Evolutionary conservation across 92 coral and sea anemone genomes (phyloP).

Genomic region (Heteractis magnifica): DNA sequence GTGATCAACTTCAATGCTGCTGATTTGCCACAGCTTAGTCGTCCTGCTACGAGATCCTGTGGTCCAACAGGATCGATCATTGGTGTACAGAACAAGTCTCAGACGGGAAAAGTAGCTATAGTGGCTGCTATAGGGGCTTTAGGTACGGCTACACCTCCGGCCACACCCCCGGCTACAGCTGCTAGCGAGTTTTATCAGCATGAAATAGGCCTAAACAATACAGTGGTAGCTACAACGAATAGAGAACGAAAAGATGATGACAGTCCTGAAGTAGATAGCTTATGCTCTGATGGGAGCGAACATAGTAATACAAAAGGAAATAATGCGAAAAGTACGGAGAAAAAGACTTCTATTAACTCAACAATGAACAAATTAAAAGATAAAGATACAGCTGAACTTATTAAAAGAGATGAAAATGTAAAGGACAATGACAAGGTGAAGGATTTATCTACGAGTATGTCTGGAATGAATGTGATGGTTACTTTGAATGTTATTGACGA

Average conservation of each 20-base stretch:
- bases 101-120: conserved; percentile 51
- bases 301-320: not conserved
- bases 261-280: conserved; percentile 16
- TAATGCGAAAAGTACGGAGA: conserved; percentile 7
- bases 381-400: not conserved
- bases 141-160: not conserved
- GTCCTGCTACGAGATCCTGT: conserved; percentile 57
- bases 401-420: not conserved
- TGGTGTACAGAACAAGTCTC: conserved; percentile 48
- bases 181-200: conserved; percentile 17
- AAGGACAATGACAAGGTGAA: not conserved
- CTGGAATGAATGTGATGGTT: conserved; percentile 21
- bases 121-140: conserved; percentile 33
- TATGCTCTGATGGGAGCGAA: not conserved
- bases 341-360: not conserved
- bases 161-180: conserved; percentile 50
- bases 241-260: not conserved
- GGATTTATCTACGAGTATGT: conserved; percentile 11
- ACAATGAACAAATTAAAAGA: not conserved
- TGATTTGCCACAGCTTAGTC: conserved; percentile 53
- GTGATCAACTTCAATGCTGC: conserved; percentile 70
- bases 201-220: not conserved
- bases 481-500: conserved; percentile 54
- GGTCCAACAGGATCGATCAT: conserved; percentile 45
- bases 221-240: not conserved